These are phyloP conservation scores for Embiotoca jacksoni DNA, from an alignment of 2,113 vertebrate species.

Conservation along the genomic window DNA sequence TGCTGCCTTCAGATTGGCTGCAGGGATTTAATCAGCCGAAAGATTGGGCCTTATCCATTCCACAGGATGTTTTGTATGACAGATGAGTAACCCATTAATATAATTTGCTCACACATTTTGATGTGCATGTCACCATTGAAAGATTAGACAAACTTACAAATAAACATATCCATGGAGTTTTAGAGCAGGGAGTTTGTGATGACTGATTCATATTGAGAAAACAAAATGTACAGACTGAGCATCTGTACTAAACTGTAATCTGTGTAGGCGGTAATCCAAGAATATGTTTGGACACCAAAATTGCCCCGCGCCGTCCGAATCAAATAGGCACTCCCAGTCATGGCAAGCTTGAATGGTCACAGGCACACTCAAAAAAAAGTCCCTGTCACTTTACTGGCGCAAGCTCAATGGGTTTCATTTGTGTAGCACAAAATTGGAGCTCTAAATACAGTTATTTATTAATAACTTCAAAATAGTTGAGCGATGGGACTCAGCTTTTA, in stretches of 20 bases:
- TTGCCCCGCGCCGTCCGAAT: constrained; percentile 2
- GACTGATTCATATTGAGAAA: constrained; percentile 1
- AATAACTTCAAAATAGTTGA: constrained; percentile 27
- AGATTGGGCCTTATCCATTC: constrained; percentile 19
- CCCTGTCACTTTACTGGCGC: constrained; percentile 10
- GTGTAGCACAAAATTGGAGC: neutral
- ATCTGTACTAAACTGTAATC: constrained; percentile 25
- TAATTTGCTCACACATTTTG: constrained; percentile 1
- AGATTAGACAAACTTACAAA: neutral
- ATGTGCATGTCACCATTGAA: neutral
- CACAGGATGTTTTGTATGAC: constrained; percentile 4
- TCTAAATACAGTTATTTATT: constrained; percentile 26
- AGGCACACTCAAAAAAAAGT: neutral
- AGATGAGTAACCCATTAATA: constrained; percentile 28
- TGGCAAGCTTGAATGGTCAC: constrained; percentile 11
- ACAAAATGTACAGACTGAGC: neutral
- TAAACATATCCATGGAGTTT: neutral
- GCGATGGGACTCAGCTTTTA: constrained; percentile 15
- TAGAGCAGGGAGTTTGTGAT: constrained; percentile 1
- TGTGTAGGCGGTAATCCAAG: constrained; percentile 17
- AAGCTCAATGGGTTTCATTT: constrained; percentile 1
- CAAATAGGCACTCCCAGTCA: constrained; percentile 11
- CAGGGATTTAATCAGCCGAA: constrained; percentile 57
- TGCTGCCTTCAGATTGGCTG: constrained; percentile 48
- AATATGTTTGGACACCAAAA: constrained; percentile 35